Conservation (phyloP, 2,888 invertebrate species). For the Gandaritis pyraliata region DNA sequence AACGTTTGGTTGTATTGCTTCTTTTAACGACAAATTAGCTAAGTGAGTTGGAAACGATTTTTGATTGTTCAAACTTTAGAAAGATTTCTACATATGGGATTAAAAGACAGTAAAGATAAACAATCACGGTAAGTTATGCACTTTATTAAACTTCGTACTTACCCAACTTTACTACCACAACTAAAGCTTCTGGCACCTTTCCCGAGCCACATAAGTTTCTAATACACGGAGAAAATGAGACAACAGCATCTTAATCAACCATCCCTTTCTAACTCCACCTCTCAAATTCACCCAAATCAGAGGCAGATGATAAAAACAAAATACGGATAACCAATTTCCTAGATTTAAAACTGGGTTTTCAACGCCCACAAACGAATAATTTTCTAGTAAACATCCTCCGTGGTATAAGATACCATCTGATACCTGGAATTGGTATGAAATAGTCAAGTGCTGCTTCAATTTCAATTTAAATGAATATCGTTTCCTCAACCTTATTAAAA, state of each 20-base stretch:
- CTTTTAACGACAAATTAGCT: slow-evolving; percentile 34
- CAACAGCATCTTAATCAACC: slow-evolving; percentile 24
- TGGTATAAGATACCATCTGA: neutral
- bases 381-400: neutral
- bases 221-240: slow-evolving; percentile 49
- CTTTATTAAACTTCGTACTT: slow-evolving; percentile 54
- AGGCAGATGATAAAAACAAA: slow-evolving; percentile 3
- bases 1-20: slow-evolving; percentile 33
- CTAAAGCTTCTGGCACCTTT: slow-evolving; percentile 61
- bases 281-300: slow-evolving; percentile 16
- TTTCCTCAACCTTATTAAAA: slow-evolving; percentile 12
- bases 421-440: neutral
- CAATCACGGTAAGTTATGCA: slow-evolving; percentile 25
- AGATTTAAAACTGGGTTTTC: slow-evolving; percentile 5
- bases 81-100: too few species aligned
- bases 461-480: slow-evolving; percentile 10
- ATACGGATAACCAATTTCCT: slow-evolving; percentile 24
- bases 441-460: slow-evolving; percentile 5
- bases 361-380: slow-evolving; percentile 4
- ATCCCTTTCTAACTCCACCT: slow-evolving; percentile 38
- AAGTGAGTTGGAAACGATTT: neutral
- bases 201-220: slow-evolving; percentile 60
- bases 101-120: neutral
- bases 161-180: slow-evolving; percentile 52
- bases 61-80: too few species aligned